These are phyloP conservation scores for Phymanthus crucifer DNA, from an alignment of 92 coral and sea anemone species.

Conservation along the genomic window DNA sequence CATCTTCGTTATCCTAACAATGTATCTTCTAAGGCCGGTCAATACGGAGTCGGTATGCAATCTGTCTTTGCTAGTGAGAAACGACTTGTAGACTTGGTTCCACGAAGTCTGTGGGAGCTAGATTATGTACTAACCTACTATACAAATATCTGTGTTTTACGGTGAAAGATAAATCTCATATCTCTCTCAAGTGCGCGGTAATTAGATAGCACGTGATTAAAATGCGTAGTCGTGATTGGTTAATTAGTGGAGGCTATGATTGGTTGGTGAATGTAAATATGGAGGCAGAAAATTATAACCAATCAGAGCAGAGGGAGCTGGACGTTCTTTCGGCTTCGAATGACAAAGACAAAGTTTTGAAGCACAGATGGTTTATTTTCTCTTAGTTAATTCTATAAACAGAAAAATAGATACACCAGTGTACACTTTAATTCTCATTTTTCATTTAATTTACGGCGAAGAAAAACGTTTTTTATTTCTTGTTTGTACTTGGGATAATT, in stretches of 20 bases:
- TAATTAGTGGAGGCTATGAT: too few relatives aligned
- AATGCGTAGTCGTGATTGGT: not conserved
- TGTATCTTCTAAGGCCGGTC: not conserved
- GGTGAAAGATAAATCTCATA: not conserved
- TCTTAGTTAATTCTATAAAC: too few relatives aligned
- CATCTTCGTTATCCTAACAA: not conserved
- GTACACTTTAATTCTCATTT: too few relatives aligned
- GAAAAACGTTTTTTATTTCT: not conserved
- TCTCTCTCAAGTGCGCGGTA: not conserved
- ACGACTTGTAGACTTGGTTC: not conserved
- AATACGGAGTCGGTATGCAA: not conserved
- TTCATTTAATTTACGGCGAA: too few relatives aligned
- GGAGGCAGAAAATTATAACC: not conserved
- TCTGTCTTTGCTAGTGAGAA: not conserved
- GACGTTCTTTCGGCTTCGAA: not conserved
- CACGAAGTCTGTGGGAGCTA: constrained; percentile 6
- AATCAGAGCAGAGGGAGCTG: not conserved
- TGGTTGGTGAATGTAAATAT: not conserved
- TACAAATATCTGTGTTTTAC: constrained; percentile 3
- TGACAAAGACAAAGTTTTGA: not conserved
- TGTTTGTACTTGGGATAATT: not conserved
- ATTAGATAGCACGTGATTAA: not conserved
- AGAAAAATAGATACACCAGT: too few relatives aligned
- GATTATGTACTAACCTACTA: not conserved
- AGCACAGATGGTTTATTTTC: too few relatives aligned